These are phyloP conservation scores for Drosophila kambysellisi DNA, from an alignment of 2,888 invertebrate species.

Conservation along the genomic window DNA sequence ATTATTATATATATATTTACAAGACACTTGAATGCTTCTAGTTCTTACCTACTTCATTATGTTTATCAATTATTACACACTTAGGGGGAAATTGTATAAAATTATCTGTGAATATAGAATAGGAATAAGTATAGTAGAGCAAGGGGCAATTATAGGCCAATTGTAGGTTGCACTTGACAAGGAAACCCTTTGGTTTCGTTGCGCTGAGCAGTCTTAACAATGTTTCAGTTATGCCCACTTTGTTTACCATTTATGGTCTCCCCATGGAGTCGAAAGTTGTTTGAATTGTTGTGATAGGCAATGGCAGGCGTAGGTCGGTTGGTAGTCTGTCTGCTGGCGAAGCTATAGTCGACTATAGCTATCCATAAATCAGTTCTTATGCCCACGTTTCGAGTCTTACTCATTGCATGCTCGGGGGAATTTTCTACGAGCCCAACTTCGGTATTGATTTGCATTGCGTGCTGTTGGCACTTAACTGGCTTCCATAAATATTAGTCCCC, in stretches of 20 bases:
- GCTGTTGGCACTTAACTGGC: constrained; percentile 52
- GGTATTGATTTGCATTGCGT: constrained; percentile 75
- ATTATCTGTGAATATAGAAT: constrained; percentile 20
- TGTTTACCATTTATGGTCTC: constrained; percentile 45
- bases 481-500: constrained; percentile 16
- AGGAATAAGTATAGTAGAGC: not conserved
- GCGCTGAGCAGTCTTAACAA: constrained; percentile 26
- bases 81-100: not conserved
- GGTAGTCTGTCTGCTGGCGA: not conserved
- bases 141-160: constrained; percentile 16
- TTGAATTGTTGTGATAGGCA: constrained; percentile 47
- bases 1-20: not conserved
- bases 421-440: constrained; percentile 6
- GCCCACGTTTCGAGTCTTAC: constrained; percentile 36
- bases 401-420: constrained; percentile 32
- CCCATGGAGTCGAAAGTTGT: constrained; percentile 21
- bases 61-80: constrained; percentile 5
- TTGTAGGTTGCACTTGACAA: constrained; percentile 24
- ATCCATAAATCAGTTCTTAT: constrained; percentile 42
- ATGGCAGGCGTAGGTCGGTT: constrained; percentile 38
- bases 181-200: constrained; percentile 53
- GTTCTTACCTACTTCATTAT: constrained; percentile 14
- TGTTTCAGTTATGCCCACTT: constrained; percentile 18
- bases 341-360: constrained; percentile 12
- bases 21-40: constrained; percentile 1